These are phyloP conservation scores for Semaprochilodus insignis DNA, from an alignment of 2,797 vertebrate species.

Conservation along the genomic window DNA sequence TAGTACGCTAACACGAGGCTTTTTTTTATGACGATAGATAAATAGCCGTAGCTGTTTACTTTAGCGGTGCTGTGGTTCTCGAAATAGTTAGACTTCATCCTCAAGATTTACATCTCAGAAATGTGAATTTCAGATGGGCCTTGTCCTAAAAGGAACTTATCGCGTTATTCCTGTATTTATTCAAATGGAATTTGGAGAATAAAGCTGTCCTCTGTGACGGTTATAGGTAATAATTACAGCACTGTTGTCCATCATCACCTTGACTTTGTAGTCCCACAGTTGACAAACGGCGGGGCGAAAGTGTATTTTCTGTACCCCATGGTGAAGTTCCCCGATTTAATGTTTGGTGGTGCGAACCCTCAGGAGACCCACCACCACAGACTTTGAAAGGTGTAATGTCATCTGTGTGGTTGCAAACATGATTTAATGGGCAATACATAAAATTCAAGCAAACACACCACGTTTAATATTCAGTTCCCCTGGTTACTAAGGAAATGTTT, in stretches of 20 bases:
- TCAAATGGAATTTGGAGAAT: constrained; percentile 46
- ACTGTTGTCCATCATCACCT: constrained; percentile 36
- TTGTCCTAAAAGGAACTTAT: constrained; percentile 63
- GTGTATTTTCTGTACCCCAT: constrained; percentile 21
- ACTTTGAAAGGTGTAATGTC: constrained; percentile 23
- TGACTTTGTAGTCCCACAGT: constrained; percentile 32
- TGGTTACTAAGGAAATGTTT: constrained; percentile 62
- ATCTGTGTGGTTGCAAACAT: constrained; percentile 48
- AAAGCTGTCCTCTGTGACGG: constrained; percentile 43
- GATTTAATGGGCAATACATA: constrained; percentile 42
- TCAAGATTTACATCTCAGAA: constrained; percentile 57
- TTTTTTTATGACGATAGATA: constrained; percentile 66
- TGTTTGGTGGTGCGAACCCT: constrained; percentile 29
- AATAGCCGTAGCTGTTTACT: constrained; percentile 70
- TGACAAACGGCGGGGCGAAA: constrained; percentile 27
- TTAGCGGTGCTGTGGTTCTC: constrained; percentile 70
- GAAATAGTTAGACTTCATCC: constrained; percentile 69
- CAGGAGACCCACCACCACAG: constrained; percentile 12
- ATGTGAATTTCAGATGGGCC: constrained; percentile 63
- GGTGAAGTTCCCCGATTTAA: constrained; percentile 36
- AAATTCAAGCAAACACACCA: constrained; percentile 36
- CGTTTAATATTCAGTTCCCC: constrained; percentile 62
- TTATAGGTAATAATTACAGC: constrained; percentile 43
- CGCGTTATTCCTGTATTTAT: constrained; percentile 51
- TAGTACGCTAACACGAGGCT: constrained; percentile 59